A percentile compares a stretch with the other conserved stretches of the same genome.
phyloP scores from a whole-genome alignment of 2,797 vertebrate genomes.

The Morelia viridis region DNA sequence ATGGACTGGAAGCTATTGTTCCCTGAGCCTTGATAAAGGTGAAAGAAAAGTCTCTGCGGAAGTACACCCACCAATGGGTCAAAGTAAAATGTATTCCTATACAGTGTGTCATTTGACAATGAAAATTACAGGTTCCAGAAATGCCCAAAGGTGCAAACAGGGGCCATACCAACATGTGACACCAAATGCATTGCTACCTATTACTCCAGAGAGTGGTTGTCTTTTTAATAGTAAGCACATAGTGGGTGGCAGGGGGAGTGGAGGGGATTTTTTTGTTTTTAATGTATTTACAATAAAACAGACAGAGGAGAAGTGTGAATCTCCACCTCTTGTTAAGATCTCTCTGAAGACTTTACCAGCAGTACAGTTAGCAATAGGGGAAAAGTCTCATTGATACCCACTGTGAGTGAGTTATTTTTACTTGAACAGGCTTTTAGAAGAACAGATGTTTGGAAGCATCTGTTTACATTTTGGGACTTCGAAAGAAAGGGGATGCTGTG shows the following conservation, averaged over 20 bases:
- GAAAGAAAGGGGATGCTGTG: background rate
- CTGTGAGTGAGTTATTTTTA: background rate
- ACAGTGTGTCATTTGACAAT: background rate
- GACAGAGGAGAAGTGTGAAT: background rate
- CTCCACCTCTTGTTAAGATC: background rate
- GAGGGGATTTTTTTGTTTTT: background rate
- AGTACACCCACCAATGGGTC: background rate
- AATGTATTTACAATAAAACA: background rate
- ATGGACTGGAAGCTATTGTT: background rate
- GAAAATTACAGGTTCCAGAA: conserved; percentile 21
- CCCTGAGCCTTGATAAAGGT: background rate
- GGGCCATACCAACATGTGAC: background rate
- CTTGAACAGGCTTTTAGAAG: background rate
- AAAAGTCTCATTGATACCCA: background rate
- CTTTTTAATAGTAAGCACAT: background rate
- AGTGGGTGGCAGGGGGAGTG: background rate
- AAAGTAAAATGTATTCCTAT: background rate
- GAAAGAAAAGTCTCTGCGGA: background rate
- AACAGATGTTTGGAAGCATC: background rate
- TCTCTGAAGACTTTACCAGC: background rate
- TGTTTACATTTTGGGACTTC: background rate
- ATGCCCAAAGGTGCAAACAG: background rate
- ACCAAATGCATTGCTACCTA: background rate
- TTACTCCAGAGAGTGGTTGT: background rate
- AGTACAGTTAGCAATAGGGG: background rate